Evolutionary conservation across 2,113 vertebrate genomes (phyloP).

Genomic region (Furnarius figulus): DNA sequence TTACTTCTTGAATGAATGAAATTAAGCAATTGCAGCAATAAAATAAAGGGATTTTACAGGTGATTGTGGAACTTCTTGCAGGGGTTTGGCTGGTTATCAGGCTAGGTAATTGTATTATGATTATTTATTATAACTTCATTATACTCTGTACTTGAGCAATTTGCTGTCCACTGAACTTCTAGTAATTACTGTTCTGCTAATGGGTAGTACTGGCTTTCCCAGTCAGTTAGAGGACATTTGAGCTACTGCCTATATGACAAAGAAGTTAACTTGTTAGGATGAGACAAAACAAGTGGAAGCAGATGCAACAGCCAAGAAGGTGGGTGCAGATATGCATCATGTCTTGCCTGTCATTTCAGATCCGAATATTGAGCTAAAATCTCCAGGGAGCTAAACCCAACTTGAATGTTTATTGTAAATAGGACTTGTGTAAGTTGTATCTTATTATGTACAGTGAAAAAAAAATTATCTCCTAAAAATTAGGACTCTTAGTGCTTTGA

Average conservation of each 20-base stretch:
- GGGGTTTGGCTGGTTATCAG: not conserved
- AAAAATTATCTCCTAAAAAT: not conserved
- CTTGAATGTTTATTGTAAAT: not conserved
- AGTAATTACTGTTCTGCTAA: not conserved
- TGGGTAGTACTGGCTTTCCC: not conserved
- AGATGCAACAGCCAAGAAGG: not conserved
- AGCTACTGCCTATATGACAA: not conserved
- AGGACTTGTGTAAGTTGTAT: not conserved
- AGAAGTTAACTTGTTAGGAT: not conserved
- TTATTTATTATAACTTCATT: not conserved
- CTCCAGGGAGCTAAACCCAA: not conserved
- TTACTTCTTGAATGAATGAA: not conserved
- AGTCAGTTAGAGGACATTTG: accelerated
- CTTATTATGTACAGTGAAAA: not conserved
- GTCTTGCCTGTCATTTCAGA: not conserved
- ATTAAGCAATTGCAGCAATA: not conserved
- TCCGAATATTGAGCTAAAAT: not conserved
- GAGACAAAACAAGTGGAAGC: not conserved
- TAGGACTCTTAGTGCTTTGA: not conserved
- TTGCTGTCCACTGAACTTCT: not conserved
- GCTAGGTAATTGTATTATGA: not conserved
- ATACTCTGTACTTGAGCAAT: not conserved
- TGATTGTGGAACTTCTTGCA: not conserved
- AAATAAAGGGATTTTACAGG: not conserved
- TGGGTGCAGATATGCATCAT: not conserved